Base-by-base conservation (phyloP, 2,113 vertebrate genomes). In the Sarotherodon lohbergeri region DNA sequence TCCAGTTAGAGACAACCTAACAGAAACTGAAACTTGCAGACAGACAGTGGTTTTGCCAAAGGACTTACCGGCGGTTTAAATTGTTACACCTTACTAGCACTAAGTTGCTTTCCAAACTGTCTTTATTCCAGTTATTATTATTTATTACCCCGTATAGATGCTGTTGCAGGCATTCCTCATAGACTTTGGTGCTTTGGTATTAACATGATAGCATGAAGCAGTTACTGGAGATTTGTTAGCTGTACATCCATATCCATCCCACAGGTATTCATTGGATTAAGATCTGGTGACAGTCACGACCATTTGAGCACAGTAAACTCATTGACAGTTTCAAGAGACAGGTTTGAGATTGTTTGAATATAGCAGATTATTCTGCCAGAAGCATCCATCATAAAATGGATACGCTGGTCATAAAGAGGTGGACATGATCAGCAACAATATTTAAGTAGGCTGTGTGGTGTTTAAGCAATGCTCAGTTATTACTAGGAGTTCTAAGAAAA, bases 91-190 rank as follows among this genome's bases (percentile, higher is more conserved):
- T 63, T 19, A 63, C 29, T 2, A 1, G 16, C 9, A 34, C 29
- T 6, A 19, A 63, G 29, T 63, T 63, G 29, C 16, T 61, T 19
- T 61, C 9, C 2, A 61, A 2, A 61, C 29, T 63, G 59, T 63
- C 59, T 63, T 63, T 63, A 3, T 63, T 63, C 16, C 3, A 63
- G 29, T 63, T 63, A 61, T 61, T 59, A 5, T 0, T 34, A 61
- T 61, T 19, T 0, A 61, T 6, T 34, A 61, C 29, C 57, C 16
- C 0, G 0, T 34, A 63, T 19, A 34, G 59, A 63, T 63, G 29
- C 59, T 11, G 2, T 11, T 63, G 0, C 59, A 63, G 29, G 0
- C 29, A 0, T 63, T 63, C 9, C 16, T 34, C 59, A 63, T 63
- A 63, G 16, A 11, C 9, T 63, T 61, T 63, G 59, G 29, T 6